Evolutionary conservation across 2,113 vertebrate species (phyloP).

Genomic region (Rattus norvegicus): DNA sequence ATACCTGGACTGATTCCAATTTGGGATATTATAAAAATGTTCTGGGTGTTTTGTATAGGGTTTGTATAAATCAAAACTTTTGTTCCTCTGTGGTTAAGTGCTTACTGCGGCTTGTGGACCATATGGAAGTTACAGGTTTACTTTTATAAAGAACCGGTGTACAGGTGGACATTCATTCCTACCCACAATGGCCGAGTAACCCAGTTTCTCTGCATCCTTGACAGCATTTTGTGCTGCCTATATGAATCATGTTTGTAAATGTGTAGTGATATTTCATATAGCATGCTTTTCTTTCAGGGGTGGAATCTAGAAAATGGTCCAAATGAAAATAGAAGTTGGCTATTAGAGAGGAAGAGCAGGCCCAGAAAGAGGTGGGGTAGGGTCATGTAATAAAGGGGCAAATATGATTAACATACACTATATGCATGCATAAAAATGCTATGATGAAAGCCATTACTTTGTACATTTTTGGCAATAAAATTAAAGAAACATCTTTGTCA

Average conservation of each 20-base stretch:
- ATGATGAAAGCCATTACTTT: not conserved
- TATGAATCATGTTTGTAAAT: not conserved
- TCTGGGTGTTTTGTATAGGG: not conserved
- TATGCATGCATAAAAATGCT: not conserved
- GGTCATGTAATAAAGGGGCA: not conserved
- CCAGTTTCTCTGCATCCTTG: not conserved
- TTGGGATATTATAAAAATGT: slow-evolving; percentile 24
- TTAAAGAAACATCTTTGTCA: not conserved
- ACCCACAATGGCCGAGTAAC: not conserved
- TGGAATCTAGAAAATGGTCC: not conserved
- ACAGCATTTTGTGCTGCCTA: slow-evolving; percentile 13
- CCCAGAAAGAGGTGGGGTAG: not conserved
- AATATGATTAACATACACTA: not conserved
- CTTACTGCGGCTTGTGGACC: not conserved
- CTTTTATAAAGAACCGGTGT: slow-evolving; percentile 6
- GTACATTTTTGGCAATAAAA: not conserved
- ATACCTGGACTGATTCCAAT: not conserved
- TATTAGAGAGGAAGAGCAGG: not conserved
- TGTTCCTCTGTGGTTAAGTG: slow-evolving; percentile 11
- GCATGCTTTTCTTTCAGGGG: not conserved
- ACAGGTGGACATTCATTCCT: not conserved
- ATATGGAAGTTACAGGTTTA: not conserved
- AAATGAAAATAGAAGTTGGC: not conserved
- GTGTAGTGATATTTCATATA: not conserved
- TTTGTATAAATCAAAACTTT: not conserved